Percentiles rank a stretch among this genome's conserved stretches.
Conservation (phyloP, 2,888 invertebrate genomes). For the Tinea trinotella region DNA sequence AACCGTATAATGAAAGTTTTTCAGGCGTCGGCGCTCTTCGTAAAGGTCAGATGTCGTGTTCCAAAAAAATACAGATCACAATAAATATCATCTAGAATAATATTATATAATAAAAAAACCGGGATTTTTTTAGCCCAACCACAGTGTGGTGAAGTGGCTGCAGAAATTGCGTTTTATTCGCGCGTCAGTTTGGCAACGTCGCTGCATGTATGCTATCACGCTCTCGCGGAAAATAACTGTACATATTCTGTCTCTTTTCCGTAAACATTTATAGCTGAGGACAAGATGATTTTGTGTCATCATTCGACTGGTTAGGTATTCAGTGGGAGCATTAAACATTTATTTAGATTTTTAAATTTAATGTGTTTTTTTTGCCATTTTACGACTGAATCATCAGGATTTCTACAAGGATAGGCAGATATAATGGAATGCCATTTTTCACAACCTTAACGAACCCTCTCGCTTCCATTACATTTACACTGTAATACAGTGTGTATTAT, state of each 20-base stretch:
- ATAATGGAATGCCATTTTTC: no score
- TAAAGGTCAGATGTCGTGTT: no score
- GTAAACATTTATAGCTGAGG: conserved; percentile 15
- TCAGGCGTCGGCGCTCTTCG: no score
- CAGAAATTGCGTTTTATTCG: conserved; percentile 17
- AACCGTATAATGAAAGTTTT: no score
- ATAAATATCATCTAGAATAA: no score
- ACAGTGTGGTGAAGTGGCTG: no score
- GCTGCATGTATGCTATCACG: conserved; percentile 17
- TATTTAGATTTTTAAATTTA: conserved; percentile 8
- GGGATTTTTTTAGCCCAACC: neutral
- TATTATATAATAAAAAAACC: no score
- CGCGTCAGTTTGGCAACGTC: conserved; percentile 23
- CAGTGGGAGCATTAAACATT: conserved; percentile 8
- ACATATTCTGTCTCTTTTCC: conserved; percentile 4
- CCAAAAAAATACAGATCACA: no score
- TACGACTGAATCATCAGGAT: neutral
- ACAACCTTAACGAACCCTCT: no score
- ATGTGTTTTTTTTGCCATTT: neutral
- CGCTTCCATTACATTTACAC: no score
- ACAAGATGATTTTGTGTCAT: conserved; percentile 18
- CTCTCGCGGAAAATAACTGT: conserved; percentile 3
- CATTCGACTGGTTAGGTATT: conserved; percentile 13
- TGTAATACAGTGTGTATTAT: no score
- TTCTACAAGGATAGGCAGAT: no score